Evolutionary conservation across 2,113 vertebrate genomes (phyloP).

Genomic region (Carassius carassius): DNA sequence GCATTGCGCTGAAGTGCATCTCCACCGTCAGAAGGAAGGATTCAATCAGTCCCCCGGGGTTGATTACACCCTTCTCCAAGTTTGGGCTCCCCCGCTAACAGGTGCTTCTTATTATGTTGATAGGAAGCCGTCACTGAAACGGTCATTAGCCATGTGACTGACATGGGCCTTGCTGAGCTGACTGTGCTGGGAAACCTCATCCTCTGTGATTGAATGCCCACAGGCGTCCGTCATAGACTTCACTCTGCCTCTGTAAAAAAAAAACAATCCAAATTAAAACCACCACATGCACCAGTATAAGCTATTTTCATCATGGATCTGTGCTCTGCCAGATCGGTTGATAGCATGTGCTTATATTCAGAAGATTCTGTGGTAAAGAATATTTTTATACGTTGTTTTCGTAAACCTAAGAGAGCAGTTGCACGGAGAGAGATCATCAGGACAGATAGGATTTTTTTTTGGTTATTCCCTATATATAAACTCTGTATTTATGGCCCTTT

Average conservation of each 20-base stretch:
- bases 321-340: constrained; percentile 8
- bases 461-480: neutral
- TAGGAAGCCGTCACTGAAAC: constrained; percentile 69
- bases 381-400: neutral
- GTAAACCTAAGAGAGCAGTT: neutral
- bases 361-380: constrained; percentile 9
- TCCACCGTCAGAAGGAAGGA: constrained; percentile 75
- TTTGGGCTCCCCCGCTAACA: constrained; percentile 61
- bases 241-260: constrained; percentile 56
- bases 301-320: constrained; percentile 53
- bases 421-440: constrained; percentile 12
- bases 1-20: constrained; percentile 73
- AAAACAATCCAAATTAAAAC: constrained; percentile 65
- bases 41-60: constrained; percentile 74
- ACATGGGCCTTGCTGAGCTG: constrained; percentile 54
- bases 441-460: neutral
- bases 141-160: constrained; percentile 65
- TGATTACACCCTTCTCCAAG: constrained; percentile 70
- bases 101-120: constrained; percentile 76
- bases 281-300: constrained; percentile 58
- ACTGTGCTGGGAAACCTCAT: constrained; percentile 53
- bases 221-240: constrained; percentile 56
- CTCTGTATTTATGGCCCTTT: constrained; percentile 12
- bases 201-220: constrained; percentile 58
- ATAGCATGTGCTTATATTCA: neutral